These are phyloP conservation scores for Myiothlypis chrysogaster DNA, from an alignment of 2,797 vertebrate genomes.

Conservation along the genomic window DNA sequence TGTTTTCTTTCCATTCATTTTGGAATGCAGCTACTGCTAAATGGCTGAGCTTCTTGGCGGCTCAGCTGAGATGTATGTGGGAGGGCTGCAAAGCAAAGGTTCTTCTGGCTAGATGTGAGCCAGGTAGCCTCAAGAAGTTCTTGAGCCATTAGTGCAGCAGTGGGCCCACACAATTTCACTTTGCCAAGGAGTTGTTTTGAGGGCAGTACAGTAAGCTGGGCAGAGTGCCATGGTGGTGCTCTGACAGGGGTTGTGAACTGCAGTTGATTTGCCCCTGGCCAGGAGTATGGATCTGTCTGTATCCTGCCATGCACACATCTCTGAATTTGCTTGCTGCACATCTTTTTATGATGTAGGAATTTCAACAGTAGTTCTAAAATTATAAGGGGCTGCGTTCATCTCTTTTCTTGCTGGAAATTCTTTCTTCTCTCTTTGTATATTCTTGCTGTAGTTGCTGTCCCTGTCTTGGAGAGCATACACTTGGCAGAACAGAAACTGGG, in stretches of 20 bases:
- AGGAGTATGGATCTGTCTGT: neutral
- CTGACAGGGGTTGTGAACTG: neutral
- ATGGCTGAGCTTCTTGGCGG: neutral
- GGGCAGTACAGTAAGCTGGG: neutral
- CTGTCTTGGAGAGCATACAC: neutral
- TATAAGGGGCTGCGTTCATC: neutral
- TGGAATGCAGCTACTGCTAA: neutral
- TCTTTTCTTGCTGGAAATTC: neutral
- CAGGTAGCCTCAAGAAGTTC: neutral
- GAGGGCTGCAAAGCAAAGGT: neutral
- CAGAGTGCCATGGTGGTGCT: neutral
- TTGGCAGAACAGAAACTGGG: neutral
- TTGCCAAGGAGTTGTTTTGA: neutral
- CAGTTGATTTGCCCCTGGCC: neutral
- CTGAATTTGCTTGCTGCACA: neutral
- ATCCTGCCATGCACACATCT: neutral
- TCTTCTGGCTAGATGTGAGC: neutral
- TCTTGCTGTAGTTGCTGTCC: neutral
- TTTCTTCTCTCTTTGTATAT: neutral
- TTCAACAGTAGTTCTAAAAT: neutral
- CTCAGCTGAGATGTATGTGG: neutral
- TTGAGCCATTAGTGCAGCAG: neutral
- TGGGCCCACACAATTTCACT: neutral
- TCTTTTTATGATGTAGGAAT: neutral
- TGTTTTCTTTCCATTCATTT: neutral